These are phyloP conservation scores for Drosophila guanche DNA, from an alignment of 1,140 invertebrate genomes.

Conservation along the genomic window DNA sequence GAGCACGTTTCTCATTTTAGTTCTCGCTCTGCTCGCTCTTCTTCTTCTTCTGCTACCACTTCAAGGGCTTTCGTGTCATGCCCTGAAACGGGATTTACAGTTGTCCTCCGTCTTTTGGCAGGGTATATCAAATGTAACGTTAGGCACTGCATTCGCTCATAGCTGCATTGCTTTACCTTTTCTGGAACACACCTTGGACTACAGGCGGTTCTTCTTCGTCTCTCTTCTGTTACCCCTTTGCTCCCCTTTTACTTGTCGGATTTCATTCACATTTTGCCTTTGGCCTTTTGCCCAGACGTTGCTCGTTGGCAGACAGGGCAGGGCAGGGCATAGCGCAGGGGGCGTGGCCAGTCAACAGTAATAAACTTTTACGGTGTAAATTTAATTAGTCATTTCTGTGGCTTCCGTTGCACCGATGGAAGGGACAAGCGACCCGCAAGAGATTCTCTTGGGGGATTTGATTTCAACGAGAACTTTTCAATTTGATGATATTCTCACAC, in stretches of 20 bases:
- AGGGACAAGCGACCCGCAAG: background rate
- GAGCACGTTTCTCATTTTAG: slow-evolving; percentile 60
- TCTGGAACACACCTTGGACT: no score
- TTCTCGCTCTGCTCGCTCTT: slow-evolving; percentile 13
- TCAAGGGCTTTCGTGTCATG: slow-evolving; percentile 72
- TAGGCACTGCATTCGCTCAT: no score
- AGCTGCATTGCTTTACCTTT: no score
- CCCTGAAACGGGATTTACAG: slow-evolving; percentile 55
- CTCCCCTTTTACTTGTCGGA: slow-evolving; percentile 57
- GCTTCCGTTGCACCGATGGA: slow-evolving; percentile 62
- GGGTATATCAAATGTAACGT: no score
- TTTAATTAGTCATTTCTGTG: slow-evolving; percentile 80
- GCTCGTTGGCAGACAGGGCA: background rate
- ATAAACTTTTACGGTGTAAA: slow-evolving; percentile 77
- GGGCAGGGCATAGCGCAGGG: slow-evolving; percentile 2
- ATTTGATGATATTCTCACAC: slow-evolving; percentile 38
- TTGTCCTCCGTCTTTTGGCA: slow-evolving; percentile 30
- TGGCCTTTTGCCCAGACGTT: slow-evolving; percentile 43
- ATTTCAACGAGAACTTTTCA: slow-evolving; percentile 52
- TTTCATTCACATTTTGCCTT: slow-evolving; percentile 66
- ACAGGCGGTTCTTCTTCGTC: background rate
- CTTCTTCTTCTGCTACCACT: slow-evolving; percentile 21
- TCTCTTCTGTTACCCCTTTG: slow-evolving; percentile 15
- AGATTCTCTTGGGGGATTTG: slow-evolving; percentile 34
- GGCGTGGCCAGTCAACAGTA: slow-evolving; percentile 67